Evolutionary conservation across 2,888 invertebrate species (phyloP).

Genomic region (Ophion obscuratus): DNA sequence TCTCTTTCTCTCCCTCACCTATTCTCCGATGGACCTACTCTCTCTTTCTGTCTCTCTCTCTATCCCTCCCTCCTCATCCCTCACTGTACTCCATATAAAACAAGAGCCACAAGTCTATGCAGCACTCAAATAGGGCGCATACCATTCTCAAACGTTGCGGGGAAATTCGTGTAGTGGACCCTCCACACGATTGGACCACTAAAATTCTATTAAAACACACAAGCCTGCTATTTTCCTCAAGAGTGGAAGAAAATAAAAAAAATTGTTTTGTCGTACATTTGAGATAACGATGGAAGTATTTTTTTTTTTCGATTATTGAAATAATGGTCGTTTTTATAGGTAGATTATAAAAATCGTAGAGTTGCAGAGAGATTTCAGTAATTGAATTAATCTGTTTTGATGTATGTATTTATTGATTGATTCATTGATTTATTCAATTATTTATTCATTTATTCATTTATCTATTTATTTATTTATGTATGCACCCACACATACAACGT

Average conservation of each 20-base stretch:
- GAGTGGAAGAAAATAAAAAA: neutral
- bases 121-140: slow-evolving; percentile 14
- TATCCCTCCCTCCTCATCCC: slow-evolving; percentile 17
- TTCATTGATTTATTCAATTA: no score
- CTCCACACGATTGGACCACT: no score
- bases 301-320: no score
- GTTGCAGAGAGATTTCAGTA: no score
- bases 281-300: no score
- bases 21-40: neutral
- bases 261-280: no score
- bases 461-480: neutral
- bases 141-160: neutral
- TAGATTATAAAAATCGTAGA: no score
- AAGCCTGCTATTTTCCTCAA: neutral
- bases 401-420: no score
- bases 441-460: no score
- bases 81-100: slow-evolving; percentile 9
- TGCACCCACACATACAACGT: neutral
- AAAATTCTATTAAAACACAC: neutral
- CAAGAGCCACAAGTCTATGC: slow-evolving; percentile 11
- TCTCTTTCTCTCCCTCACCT: slow-evolving; percentile 29
- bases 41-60: slow-evolving; percentile 5
- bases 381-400: no score
- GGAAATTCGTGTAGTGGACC: neutral
- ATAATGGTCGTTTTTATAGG: no score